phyloP scores from a whole-genome alignment of 2,888 invertebrate species.

The Heliconius erato region DNA sequence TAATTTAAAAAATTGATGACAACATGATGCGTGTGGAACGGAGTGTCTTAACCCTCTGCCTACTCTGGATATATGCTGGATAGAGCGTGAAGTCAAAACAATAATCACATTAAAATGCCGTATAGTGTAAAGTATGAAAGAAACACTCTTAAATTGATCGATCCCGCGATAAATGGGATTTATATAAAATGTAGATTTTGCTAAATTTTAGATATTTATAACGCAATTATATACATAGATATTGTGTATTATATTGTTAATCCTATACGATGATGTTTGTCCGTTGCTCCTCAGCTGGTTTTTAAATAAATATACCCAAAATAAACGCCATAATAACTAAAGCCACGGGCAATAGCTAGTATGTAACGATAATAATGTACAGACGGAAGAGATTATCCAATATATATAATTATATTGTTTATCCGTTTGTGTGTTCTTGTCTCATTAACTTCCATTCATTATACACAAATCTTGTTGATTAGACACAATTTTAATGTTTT shows the following conservation, averaged over 20 bases:
- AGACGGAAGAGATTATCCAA: background rate
- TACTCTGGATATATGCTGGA: background rate
- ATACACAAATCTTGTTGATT: constrained; percentile 11
- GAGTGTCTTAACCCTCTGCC: background rate
- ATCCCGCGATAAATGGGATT: constrained; percentile 6
- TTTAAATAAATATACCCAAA: background rate
- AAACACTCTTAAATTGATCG: background rate
- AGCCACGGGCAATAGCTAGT: constrained; percentile 7
- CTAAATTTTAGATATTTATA: constrained; percentile 58
- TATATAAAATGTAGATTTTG: constrained; percentile 58
- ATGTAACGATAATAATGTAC: background rate
- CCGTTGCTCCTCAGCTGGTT: background rate
- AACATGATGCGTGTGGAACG: background rate
- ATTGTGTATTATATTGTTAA: constrained; percentile 42
- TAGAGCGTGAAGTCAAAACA: background rate
- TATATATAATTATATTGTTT: constrained; percentile 11
- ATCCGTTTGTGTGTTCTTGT: constrained; percentile 7
- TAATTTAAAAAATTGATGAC: background rate
- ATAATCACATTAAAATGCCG: background rate
- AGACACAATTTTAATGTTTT: constrained; percentile 11
- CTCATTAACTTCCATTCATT: constrained; percentile 4
- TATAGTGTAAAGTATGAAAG: background rate
- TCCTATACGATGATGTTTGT: constrained; percentile 20
- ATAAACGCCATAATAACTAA: background rate
- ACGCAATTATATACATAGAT: constrained; percentile 47